Conservation (phyloP, 2,113 vertebrate species). For the Dasyurus viverrinus region DNA sequence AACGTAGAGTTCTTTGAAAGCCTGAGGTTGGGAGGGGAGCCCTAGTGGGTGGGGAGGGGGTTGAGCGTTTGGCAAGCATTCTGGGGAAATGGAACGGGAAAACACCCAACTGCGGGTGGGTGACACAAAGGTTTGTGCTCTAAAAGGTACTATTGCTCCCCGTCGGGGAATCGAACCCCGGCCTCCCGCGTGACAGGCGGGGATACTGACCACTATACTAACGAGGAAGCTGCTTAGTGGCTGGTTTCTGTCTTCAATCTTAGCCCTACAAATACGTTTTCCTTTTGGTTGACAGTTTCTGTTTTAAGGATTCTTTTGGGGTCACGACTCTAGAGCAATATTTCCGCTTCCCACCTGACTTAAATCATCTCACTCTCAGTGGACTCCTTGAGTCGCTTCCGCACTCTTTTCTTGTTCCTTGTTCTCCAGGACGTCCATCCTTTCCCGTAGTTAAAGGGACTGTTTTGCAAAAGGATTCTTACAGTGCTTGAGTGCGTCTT, state of each 20-base stretch:
- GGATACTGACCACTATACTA: not conserved
- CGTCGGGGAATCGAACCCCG: too few relatives aligned
- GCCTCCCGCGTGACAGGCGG: not conserved
- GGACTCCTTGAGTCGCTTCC: too few relatives aligned
- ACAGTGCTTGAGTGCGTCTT: not conserved
- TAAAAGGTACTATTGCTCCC: not conserved
- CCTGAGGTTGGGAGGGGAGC: not conserved
- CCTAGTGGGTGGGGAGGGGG: too few relatives aligned
- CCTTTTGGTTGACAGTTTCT: too few relatives aligned
- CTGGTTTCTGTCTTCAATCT: fast-evolving
- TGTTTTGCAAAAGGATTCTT: not conserved
- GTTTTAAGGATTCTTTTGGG: too few relatives aligned
- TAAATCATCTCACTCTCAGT: not conserved
- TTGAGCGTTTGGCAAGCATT: not conserved
- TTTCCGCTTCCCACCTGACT: too few relatives aligned
- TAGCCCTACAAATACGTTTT: not conserved
- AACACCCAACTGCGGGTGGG: not conserved
- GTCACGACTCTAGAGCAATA: not conserved
- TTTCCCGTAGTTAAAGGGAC: not conserved
- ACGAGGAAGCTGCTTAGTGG: not conserved
- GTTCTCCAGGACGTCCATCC: not conserved
- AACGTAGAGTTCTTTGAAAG: not conserved
- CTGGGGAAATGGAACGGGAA: not conserved
- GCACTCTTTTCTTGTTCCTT: too few relatives aligned
- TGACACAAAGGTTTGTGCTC: not conserved